phyloP scores from a whole-genome alignment of 2,113 vertebrate species.

The Alectura lathami region DNA sequence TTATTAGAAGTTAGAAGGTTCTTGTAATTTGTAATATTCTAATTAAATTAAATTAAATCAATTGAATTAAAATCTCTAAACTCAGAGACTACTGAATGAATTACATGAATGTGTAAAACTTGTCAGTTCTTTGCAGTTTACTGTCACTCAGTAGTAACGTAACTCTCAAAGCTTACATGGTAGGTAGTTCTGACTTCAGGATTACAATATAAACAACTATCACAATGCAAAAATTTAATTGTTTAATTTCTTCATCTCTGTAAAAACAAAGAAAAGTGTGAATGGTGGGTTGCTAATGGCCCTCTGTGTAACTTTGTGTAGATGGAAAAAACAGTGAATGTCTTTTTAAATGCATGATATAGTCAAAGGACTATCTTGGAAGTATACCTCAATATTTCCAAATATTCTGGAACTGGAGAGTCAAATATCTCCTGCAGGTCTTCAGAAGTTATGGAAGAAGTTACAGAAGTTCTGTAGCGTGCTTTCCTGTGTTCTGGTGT shows the following conservation, averaged over 20 bases:
- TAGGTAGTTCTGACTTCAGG: not conserved
- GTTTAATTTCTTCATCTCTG: not conserved
- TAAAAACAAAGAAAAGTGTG: not conserved
- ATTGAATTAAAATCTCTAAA: not conserved
- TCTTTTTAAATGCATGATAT: not conserved
- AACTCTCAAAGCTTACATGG: not conserved
- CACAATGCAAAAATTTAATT: not conserved
- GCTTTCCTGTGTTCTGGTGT: not conserved
- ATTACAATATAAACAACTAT: not conserved
- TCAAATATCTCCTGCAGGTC: not conserved
- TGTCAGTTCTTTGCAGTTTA: not conserved
- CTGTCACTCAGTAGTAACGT: not conserved
- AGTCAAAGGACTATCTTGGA: not conserved
- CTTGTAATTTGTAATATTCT: not conserved
- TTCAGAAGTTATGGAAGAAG: not conserved
- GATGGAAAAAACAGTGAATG: not conserved
- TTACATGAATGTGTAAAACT: not conserved
- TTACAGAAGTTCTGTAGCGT: not conserved
- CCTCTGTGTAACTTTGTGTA: not conserved
- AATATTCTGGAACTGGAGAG: not conserved
- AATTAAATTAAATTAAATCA: too few species aligned
- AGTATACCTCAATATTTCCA: not conserved
- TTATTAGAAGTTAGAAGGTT: not conserved
- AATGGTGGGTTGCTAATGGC: not conserved
- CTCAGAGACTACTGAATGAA: not conserved